These are phyloP conservation scores for Heterocephalus glaber DNA, from an alignment of 2,113 vertebrate genomes.

Conservation along the genomic window DNA sequence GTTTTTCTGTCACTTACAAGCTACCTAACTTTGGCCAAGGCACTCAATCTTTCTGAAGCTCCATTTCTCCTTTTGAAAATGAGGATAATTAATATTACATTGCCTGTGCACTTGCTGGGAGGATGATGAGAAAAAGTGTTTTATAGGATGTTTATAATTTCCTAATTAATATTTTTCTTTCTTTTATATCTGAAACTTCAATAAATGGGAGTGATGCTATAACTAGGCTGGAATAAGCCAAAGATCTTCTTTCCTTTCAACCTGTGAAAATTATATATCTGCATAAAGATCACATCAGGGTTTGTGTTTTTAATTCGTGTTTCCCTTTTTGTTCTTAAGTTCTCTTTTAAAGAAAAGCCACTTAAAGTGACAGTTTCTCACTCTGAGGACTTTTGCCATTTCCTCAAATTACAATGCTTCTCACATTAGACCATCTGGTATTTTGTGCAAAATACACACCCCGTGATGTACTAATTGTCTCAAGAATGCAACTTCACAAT, in stretches of 20 bases:
- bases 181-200: background rate
- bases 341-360: background rate
- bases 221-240: background rate
- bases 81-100: background rate
- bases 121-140: background rate
- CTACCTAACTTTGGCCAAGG: background rate
- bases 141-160: background rate
- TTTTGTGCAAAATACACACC: constrained; percentile 58
- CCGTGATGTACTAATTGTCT: constrained; percentile 61
- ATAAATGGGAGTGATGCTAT: background rate
- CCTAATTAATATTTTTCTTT: background rate
- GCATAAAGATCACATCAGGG: background rate
- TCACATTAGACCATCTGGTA: constrained; percentile 63
- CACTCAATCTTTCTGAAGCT: background rate
- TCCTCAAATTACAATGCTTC: constrained; percentile 53
- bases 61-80: background rate
- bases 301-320: background rate
- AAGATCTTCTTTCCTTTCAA: background rate
- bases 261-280: background rate
- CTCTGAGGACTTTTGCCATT: constrained; percentile 50
- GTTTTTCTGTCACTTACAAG: background rate
- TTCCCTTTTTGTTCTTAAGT: background rate
- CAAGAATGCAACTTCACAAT: constrained; percentile 6
- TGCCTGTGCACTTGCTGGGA: background rate
- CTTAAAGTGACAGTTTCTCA: constrained; percentile 46